A percentile compares a stretch with the other conserved stretches of the same genome.
phyloP scores from a whole-genome alignment of 2,797 vertebrate species.

The Mycteria americana region DNA sequence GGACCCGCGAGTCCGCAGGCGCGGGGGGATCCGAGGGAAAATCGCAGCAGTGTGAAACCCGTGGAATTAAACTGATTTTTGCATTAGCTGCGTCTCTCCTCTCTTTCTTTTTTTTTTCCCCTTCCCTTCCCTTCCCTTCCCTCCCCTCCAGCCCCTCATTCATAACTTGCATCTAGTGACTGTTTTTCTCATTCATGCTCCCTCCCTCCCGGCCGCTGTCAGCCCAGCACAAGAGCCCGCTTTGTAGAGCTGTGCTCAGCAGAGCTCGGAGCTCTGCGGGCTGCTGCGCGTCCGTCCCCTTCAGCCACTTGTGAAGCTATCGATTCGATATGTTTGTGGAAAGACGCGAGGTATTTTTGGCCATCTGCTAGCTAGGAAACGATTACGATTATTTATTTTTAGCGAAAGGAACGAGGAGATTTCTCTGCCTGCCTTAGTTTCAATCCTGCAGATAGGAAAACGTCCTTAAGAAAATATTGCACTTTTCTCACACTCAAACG shows the following conservation, averaged over 20 bases:
- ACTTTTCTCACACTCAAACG: background rate
- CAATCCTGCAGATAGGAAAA: background rate
- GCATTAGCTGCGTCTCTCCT: background rate
- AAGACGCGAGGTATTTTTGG: constrained; percentile 33
- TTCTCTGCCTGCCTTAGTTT: constrained; percentile 2
- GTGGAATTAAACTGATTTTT: constrained; percentile 36
- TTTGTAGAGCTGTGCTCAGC: constrained; percentile 23
- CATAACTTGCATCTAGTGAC: constrained; percentile 37
- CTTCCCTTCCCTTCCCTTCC: no score
- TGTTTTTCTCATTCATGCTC: constrained; percentile 53
- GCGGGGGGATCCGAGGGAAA: background rate
- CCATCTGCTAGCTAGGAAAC: constrained; percentile 7
- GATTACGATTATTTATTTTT: background rate
- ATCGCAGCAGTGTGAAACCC: background rate
- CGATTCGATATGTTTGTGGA: constrained; percentile 28
- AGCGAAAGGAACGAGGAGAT: background rate
- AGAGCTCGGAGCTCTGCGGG: background rate
- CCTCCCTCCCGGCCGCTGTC: constrained; percentile 19
- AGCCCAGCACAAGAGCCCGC: constrained; percentile 42
- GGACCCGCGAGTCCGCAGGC: background rate
- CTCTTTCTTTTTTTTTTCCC: no score
- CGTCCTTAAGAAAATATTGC: background rate
- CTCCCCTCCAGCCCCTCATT: constrained; percentile 8
- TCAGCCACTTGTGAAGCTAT: constrained; percentile 34
- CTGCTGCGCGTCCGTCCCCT: background rate